Conservation (phyloP, 2,113 vertebrate species). For the Peromyscus polionotus region DNA sequence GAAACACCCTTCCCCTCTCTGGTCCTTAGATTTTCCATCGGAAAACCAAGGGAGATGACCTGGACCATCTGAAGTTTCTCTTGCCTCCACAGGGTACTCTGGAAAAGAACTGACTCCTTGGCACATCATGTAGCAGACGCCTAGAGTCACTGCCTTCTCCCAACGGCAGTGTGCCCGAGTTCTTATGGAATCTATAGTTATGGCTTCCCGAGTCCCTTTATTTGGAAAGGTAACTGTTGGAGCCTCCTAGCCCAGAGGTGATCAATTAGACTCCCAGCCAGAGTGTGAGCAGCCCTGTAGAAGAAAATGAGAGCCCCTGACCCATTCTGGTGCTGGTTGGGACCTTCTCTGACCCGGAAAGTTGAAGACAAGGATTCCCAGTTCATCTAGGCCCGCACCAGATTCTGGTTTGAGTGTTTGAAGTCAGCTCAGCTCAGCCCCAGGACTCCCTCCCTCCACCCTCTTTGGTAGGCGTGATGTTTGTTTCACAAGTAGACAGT, state of each 20-base stretch:
- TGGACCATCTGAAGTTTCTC: not conserved
- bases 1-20: not conserved
- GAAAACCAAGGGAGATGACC: not conserved
- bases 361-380: not conserved
- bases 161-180: not conserved
- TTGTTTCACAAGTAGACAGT: constrained; percentile 73
- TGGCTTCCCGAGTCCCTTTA: not conserved
- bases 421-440: not conserved
- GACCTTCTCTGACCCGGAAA: not conserved
- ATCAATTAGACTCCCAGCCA: not conserved
- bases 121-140: not conserved
- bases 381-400: not conserved
- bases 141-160: not conserved
- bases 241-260: not conserved
- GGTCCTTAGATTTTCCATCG: not conserved
- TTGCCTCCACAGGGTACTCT: not conserved
- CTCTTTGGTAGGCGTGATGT: constrained; percentile 1
- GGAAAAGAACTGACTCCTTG: not conserved
- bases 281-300: not conserved
- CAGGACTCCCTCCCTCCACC: not conserved
- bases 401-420: not conserved
- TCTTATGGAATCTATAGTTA: not conserved
- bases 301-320: not conserved
- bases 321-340: fast-evolving
- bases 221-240: not conserved